Base-by-base conservation (phyloP, 2,888 invertebrate species). In the Drosophila recens region DNA sequence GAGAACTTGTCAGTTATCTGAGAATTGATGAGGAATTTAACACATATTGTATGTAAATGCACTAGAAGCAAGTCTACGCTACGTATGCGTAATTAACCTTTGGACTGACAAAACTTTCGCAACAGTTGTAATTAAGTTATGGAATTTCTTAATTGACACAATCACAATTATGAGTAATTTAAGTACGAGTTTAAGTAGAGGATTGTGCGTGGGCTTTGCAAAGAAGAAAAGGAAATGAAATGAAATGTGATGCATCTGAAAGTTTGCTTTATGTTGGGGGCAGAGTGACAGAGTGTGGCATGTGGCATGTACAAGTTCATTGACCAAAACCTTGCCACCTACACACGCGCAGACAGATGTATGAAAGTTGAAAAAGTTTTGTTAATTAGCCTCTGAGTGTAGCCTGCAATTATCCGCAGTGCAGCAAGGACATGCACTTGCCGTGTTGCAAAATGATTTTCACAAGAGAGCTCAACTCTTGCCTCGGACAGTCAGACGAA, bases 41-140 rank as follows among this genome's bases (percentile, higher is more conserved):
- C 11, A 23, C 40, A n/a, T 23, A 27, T 15, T 11, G n/a, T 72
- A 72, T 80, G 67, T 65, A 56, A 59, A 65, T 70, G 58, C 46
- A 54, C 49, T 17, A 20, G n/a, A 38, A 46, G 38, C 54, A 20
- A 59, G 67, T 52, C 52, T 33, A 63, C 70, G 45, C 61, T 58
- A 75, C 75, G 82, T 80, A 81, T 79, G 51, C 80, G 75, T 79
- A 85, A 89, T 87, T 67, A 88, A 90, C 79, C 88, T 82, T 78
- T 90, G 72, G 57, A 57, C 38, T 27, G n/a, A 17, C 23, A 9
- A 40, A 67, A 45, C 71, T 67, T 75, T 75, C 56, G 71, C 75
- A 75, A 67, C 59, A 53, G 61, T 42, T 64, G 51, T 84, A 74
- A 87, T 79, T 81, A 62, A 84, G 79, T 81, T 77, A 71, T 62